phyloP scores from a whole-genome alignment of 2,113 vertebrate species.

The Phoxinus phoxinus region DNA sequence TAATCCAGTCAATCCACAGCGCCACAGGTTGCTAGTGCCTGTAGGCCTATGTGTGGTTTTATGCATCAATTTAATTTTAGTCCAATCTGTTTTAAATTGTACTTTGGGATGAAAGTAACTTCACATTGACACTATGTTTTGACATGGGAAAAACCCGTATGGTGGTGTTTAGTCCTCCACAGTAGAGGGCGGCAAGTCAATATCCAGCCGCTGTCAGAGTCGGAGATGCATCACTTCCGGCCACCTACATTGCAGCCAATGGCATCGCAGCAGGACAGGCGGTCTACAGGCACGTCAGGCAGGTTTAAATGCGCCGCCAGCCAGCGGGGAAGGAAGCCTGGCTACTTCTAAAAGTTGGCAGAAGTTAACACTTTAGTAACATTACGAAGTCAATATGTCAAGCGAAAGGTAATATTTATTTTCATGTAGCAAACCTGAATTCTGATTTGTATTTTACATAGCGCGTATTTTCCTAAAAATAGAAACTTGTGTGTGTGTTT shows the following conservation, averaged over 20 bases:
- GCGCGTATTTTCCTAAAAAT: neutral
- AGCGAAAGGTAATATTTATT: constrained; percentile 60
- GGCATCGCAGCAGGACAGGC: constrained; percentile 18
- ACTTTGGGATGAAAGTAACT: neutral
- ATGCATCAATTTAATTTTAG: neutral
- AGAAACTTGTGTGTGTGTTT: neutral
- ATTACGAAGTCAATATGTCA: constrained; percentile 53
- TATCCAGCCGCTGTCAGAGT: too few species aligned
- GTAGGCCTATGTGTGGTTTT: neutral
- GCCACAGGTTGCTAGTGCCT: neutral
- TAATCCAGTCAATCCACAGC: neutral
- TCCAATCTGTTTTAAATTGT: neutral
- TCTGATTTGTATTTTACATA: neutral
- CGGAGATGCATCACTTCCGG: constrained; percentile 21
- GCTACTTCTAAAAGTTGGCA: neutral
- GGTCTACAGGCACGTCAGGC: constrained; percentile 37
- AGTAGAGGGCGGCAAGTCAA: neutral
- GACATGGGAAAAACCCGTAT: neutral
- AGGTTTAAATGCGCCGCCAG: constrained; percentile 56
- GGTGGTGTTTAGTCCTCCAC: neutral
- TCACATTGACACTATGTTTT: neutral
- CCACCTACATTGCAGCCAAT: constrained; percentile 21
- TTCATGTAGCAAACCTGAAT: neutral
- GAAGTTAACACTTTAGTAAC: neutral
- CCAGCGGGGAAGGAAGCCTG: neutral